Conservation (phyloP, 1,140 invertebrate genomes). For the Drosophila prosaltans region DNA sequence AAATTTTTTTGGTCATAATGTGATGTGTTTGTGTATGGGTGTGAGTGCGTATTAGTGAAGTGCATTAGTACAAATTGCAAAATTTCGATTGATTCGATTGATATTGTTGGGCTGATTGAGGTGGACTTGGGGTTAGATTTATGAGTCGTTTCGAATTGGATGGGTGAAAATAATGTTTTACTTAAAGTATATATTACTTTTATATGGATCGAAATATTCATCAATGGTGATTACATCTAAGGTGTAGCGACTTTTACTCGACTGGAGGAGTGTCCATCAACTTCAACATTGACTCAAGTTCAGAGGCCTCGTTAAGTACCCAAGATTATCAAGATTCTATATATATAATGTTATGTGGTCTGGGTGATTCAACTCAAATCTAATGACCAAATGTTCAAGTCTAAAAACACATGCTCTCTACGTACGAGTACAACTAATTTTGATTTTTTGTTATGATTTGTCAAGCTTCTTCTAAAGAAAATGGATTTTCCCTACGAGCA, state of each 20-base stretch:
- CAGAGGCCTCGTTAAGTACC: neutral
- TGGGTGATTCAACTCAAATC: slow-evolving; percentile 1
- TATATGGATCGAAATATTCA: no score
- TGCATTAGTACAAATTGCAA: slow-evolving; percentile 76
- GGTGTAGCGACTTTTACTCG: neutral
- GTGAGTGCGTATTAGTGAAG: slow-evolving; percentile 69
- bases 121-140: neutral
- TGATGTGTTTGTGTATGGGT: slow-evolving; percentile 26
- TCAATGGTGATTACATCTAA: slow-evolving; percentile 1
- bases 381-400: slow-evolving; percentile 8
- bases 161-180: neutral
- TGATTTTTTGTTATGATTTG: neutral
- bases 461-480: neutral
- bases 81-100: slow-evolving; percentile 55
- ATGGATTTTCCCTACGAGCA: neutral
- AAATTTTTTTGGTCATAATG: slow-evolving; percentile 19
- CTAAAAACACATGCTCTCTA: slow-evolving; percentile 8
- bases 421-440: neutral
- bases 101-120: slow-evolving; percentile 15
- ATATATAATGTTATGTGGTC: neutral
- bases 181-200: neutral
- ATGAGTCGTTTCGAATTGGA: neutral
- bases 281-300: neutral
- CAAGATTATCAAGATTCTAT: neutral
- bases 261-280: neutral